phyloP scores from a whole-genome alignment of 2,113 vertebrate genomes.

The Oryzias woworae region DNA sequence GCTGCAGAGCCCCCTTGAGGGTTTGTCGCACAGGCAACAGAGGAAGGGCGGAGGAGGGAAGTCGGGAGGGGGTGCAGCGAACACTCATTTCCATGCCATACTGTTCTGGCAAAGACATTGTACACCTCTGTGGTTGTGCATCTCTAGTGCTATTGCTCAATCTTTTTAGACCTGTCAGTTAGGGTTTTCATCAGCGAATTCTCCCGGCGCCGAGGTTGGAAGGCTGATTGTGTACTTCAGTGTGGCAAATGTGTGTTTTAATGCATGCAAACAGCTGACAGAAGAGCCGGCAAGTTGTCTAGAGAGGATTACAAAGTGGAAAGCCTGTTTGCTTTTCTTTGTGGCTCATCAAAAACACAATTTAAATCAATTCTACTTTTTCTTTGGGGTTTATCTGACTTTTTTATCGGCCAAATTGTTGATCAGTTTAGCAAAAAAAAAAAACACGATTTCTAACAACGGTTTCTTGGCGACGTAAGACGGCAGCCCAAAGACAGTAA shows the following conservation, averaged over 20 bases:
- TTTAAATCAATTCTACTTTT: conserved; percentile 10
- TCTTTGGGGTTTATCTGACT: background rate
- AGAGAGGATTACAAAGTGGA: conserved; percentile 19
- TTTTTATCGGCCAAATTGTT: background rate
- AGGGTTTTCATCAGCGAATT: conserved; percentile 62
- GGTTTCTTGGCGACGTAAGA: conserved; percentile 9
- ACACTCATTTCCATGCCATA: conserved; percentile 63
- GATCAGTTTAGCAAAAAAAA: background rate
- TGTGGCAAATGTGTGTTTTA: conserved; percentile 42
- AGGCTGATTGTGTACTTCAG: conserved; percentile 50
- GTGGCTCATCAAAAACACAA: conserved; percentile 1
- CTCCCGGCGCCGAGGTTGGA: conserved; percentile 45
- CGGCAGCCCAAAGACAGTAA: conserved; percentile 39
- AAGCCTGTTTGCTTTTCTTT: conserved; percentile 26
- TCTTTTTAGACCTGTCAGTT: conserved; percentile 73
- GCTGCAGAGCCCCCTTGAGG: conserved; percentile 77
- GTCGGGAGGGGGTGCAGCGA: conserved; percentile 11
- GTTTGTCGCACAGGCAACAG: conserved; percentile 73
- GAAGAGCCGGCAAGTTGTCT: conserved; percentile 17
- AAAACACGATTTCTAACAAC: background rate
- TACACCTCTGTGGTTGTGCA: conserved; percentile 61
- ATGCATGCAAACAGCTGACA: conserved; percentile 9
- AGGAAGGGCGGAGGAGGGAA: conserved; percentile 41
- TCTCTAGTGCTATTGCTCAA: conserved; percentile 69
- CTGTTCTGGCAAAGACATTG: conserved; percentile 69